Evolutionary conservation across 2,888 invertebrate species (phyloP).

Genomic region (Leistus spinibarbis): DNA sequence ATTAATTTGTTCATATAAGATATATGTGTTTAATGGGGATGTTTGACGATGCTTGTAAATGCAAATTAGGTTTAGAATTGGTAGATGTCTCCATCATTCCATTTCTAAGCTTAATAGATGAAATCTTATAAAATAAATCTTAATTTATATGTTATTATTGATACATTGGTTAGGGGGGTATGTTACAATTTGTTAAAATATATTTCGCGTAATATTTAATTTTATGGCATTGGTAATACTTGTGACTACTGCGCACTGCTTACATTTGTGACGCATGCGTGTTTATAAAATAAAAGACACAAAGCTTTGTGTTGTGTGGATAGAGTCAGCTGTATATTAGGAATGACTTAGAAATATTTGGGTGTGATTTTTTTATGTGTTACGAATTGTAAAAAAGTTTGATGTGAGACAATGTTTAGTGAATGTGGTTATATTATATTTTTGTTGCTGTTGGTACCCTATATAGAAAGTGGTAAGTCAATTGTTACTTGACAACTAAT

Average conservation of each 20-base stretch:
- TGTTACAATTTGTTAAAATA: background rate
- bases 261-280: conserved; percentile 59
- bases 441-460: conserved; percentile 71
- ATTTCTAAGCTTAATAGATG: background rate
- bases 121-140: too few relatives aligned
- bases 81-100: background rate
- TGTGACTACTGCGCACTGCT: conserved; percentile 20
- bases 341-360: conserved; percentile 60
- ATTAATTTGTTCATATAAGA: too few relatives aligned
- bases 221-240: background rate
- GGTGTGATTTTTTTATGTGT: conserved; percentile 47
- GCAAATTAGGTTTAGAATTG: background rate
- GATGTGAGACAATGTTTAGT: conserved; percentile 64
- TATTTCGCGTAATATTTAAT: background rate
- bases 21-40: too few relatives aligned
- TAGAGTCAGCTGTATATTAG: conserved; percentile 64
- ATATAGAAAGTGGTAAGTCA: conserved; percentile 74
- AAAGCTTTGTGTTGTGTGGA: conserved; percentile 64
- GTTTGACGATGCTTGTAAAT: too few relatives aligned
- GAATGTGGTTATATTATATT: conserved; percentile 72
- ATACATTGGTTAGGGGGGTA: background rate
- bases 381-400: conserved; percentile 47
- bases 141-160: too few relatives aligned
- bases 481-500: conserved; percentile 26
- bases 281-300: conserved; percentile 60